These are phyloP conservation scores for Calliopsis andreniformis DNA, from an alignment of 1,140 invertebrate genomes.

Conservation along the genomic window DNA sequence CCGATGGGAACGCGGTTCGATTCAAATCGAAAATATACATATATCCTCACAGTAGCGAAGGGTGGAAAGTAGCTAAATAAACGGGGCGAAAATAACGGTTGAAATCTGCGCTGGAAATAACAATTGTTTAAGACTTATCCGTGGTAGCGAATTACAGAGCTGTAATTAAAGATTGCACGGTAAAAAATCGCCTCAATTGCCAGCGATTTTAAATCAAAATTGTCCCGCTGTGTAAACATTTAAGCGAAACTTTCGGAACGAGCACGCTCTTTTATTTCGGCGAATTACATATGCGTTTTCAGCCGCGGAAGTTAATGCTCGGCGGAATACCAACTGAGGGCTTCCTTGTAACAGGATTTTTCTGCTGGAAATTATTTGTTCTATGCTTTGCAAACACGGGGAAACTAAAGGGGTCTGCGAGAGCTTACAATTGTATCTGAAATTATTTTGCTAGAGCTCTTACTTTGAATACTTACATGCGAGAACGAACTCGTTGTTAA, in stretches of 20 bases:
- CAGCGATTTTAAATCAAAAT: constrained; percentile 10
- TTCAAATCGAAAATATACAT: too few relatives aligned
- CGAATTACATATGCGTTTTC: background rate
- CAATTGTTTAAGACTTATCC: constrained; percentile 11
- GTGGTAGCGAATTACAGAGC: constrained; percentile 14
- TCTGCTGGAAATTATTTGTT: background rate
- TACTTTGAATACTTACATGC: too few relatives aligned
- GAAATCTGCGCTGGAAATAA: constrained; percentile 38
- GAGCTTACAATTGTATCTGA: too few relatives aligned
- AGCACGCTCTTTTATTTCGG: background rate
- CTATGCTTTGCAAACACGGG: too few relatives aligned
- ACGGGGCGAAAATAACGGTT: constrained; percentile 16
- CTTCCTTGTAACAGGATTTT: background rate
- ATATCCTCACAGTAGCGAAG: constrained; percentile 24
- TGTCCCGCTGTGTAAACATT: background rate
- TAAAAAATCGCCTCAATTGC: constrained; percentile 23
- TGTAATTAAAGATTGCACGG: constrained; percentile 42
- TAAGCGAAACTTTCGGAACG: background rate
- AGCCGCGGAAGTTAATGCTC: background rate
- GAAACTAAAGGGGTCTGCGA: too few relatives aligned
- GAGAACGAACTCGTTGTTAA: too few relatives aligned
- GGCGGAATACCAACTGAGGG: background rate
- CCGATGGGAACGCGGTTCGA: background rate
- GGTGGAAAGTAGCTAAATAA: constrained; percentile 24
- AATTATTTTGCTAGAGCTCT: too few relatives aligned